A percentile compares a stretch with the other conserved stretches of the same genome.
phyloP scores from a whole-genome alignment of 2,797 vertebrate genomes.

The Brachyrhaphis roseni region DNA sequence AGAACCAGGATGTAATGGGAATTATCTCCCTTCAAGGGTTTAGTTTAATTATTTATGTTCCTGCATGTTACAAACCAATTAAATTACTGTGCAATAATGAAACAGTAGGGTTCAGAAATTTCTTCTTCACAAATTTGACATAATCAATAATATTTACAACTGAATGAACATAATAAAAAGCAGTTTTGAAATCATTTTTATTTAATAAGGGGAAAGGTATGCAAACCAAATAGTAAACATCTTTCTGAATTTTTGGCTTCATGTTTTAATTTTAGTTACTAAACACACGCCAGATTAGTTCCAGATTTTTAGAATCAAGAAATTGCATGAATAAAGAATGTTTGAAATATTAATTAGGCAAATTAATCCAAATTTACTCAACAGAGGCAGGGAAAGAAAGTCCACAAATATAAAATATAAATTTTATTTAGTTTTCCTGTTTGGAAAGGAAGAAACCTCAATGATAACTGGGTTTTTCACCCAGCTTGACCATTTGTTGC shows the following conservation, averaged over 20 bases:
- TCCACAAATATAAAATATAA: background rate
- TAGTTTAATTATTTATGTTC: background rate
- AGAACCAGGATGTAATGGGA: background rate
- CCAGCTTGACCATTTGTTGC: background rate
- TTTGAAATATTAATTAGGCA: background rate
- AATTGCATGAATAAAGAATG: background rate
- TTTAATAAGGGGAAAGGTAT: background rate
- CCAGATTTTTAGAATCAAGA: background rate
- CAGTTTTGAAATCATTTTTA: background rate
- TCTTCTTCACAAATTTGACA: background rate
- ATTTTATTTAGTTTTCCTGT: background rate
- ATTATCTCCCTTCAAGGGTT: background rate
- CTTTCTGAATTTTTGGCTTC: background rate
- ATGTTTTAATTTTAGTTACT: background rate
- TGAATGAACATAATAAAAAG: background rate
- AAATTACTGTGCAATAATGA: background rate
- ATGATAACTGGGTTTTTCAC: background rate
- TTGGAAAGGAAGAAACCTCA: background rate
- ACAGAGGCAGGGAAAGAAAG: background rate
- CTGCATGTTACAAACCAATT: background rate
- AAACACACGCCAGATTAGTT: background rate
- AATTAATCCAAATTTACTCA: background rate
- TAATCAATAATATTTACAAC: background rate
- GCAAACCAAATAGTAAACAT: background rate
- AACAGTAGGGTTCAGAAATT: background rate